Percentiles rank a stretch among this genome's conserved stretches.
Conservation (phyloP, 2,888 invertebrate genomes). For the Lithophane socia region DNA sequence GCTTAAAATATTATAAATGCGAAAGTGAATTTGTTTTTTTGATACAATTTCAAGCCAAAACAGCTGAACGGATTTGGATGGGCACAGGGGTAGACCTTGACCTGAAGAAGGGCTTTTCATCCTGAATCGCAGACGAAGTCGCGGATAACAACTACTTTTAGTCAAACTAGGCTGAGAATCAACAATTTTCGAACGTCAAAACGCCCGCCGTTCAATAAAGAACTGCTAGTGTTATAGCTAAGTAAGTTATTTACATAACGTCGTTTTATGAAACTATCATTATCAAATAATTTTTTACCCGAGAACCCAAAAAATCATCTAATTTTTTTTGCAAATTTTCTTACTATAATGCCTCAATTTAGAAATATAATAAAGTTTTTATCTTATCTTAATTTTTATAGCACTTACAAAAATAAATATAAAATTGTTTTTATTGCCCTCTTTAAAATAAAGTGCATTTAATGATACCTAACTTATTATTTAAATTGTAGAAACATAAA, state of each 20-base stretch:
- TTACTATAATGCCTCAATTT: slow-evolving; percentile 5
- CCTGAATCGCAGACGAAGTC: too few relatives aligned
- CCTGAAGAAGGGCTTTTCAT: too few relatives aligned
- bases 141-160: background rate
- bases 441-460: slow-evolving; percentile 30
- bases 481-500: slow-evolving; percentile 17
- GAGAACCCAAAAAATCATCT: background rate
- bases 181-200: background rate
- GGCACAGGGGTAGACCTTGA: too few relatives aligned
- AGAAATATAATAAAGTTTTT: slow-evolving; percentile 4
- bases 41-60: too few relatives aligned
- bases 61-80: too few relatives aligned
- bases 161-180: background rate
- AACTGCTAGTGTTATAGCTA: background rate
- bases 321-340: background rate
- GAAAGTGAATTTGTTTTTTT: too few relatives aligned
- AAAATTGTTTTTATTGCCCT: slow-evolving; percentile 34
- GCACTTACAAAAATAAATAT: slow-evolving; percentile 13
- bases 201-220: background rate
- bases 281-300: background rate
- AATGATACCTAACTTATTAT: slow-evolving; percentile 34
- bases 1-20: too few relatives aligned
- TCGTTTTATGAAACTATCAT: background rate
- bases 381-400: slow-evolving; percentile 25
- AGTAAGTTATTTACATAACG: background rate